Percentiles rank a stretch among this genome's conserved stretches.
Conservation (phyloP, 2,113 vertebrate genomes). For the Motacilla tschutschensis region DNA sequence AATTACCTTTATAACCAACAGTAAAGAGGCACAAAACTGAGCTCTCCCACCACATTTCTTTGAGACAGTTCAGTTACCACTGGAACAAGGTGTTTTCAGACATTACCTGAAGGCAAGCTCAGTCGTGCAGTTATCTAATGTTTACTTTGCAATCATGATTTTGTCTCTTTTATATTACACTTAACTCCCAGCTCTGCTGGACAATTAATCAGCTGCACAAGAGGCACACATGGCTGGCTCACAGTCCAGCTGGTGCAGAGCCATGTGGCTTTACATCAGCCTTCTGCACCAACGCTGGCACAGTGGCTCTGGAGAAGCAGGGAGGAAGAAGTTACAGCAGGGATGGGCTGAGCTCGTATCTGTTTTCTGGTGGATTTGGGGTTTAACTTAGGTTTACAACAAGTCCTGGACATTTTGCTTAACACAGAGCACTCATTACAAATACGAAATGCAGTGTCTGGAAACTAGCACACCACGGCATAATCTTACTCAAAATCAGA, state of each 20-base stretch:
- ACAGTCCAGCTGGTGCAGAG: not conserved
- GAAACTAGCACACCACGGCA: not conserved
- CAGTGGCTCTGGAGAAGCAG: not conserved
- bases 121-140: not conserved
- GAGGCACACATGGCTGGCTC: not conserved
- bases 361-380: not conserved
- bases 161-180: not conserved
- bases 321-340: not conserved
- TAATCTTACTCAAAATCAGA: not conserved
- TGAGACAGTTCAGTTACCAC: not conserved
- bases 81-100: not conserved
- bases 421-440: not conserved
- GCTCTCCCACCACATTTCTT: not conserved
- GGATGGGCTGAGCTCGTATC: not conserved
- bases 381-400: not conserved
- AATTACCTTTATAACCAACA: not conserved
- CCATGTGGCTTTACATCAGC: not conserved
- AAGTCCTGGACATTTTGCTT: not conserved
- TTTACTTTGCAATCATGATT: not conserved
- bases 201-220: not conserved
- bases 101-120: not conserved
- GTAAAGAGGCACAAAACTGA: not conserved
- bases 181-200: not conserved
- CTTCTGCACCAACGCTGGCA: not conserved
- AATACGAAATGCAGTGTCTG: not conserved